Conservation (phyloP, 1,140 invertebrate genomes). For the Uloborus diversus region DNA sequence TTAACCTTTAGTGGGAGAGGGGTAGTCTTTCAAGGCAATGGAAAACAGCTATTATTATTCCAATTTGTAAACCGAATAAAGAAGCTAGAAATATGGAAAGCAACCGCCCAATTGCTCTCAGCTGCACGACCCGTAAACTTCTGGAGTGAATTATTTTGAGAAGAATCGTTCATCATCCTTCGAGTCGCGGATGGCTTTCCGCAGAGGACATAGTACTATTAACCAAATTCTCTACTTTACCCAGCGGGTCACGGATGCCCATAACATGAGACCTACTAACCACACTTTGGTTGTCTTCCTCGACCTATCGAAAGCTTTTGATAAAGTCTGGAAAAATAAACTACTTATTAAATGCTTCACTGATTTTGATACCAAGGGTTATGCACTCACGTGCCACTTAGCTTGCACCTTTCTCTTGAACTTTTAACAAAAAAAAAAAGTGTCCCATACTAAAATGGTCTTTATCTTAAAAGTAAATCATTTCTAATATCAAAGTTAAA, state of each 20-base stretch:
- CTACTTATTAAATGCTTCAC: not conserved
- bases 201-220: not conserved
- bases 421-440: too few species aligned
- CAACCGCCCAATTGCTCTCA: not conserved
- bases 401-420: too few species aligned
- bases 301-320: not conserved
- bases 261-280: not conserved
- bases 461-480: too few species aligned
- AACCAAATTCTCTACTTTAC: not conserved
- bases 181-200: not conserved
- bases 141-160: not conserved
- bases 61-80: not conserved
- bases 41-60: not conserved
- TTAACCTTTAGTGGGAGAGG: not conserved
- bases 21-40: not conserved
- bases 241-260: not conserved
- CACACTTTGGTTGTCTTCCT: not conserved
- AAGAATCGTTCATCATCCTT: not conserved
- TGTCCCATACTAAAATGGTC: too few species aligned
- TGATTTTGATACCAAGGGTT: not conserved
- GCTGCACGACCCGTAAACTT: not conserved
- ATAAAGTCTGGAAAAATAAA: slow-evolving; percentile 7
- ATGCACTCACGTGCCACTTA: not conserved
- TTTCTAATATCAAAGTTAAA: too few species aligned
- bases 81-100: not conserved